phyloP scores from a whole-genome alignment of 1,140 invertebrate genomes.

The Hermetia illucens region DNA sequence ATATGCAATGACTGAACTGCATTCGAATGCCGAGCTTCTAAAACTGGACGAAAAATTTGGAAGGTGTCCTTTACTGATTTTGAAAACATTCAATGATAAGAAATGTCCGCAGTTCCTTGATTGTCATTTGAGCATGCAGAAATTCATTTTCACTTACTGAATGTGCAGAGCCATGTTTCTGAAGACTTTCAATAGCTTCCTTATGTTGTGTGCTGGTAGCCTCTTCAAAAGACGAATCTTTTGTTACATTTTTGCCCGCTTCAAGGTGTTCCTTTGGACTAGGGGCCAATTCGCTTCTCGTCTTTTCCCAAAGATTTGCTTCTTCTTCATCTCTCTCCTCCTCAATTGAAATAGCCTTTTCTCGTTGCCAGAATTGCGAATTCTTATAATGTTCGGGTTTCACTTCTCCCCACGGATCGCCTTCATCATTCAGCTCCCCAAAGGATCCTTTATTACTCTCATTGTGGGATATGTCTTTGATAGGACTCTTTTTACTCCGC shows the following conservation, averaged over 20 bases:
- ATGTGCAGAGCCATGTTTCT: not conserved
- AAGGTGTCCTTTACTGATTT: too few species aligned
- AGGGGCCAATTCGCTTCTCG: constrained; percentile 9
- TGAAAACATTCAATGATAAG: too few species aligned
- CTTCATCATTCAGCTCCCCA: constrained; percentile 25
- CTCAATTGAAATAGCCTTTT: constrained; percentile 24
- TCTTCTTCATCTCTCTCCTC: constrained; percentile 14
- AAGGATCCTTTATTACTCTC: constrained; percentile 10
- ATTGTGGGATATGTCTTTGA: constrained; percentile 15
- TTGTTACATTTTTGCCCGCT: constrained; percentile 12
- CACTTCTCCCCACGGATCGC: constrained; percentile 25
- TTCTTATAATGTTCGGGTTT: constrained; percentile 26
- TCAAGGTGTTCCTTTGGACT: constrained; percentile 1
- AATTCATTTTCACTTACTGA: too few species aligned
- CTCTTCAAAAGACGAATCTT: constrained; percentile 21
- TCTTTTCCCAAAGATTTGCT: constrained; percentile 8
- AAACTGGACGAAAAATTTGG: too few species aligned
- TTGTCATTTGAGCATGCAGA: too few species aligned
- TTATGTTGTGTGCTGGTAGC: constrained; percentile 20
- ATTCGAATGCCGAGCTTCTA: too few species aligned
- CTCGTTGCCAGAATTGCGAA: constrained; percentile 27
- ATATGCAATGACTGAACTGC: too few species aligned
- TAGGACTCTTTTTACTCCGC: constrained; percentile 24
- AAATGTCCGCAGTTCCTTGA: too few species aligned
- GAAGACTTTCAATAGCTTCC: constrained; percentile 12